Conservation (phyloP, 2,113 vertebrate species). For the Corvus hawaiiensis region DNA sequence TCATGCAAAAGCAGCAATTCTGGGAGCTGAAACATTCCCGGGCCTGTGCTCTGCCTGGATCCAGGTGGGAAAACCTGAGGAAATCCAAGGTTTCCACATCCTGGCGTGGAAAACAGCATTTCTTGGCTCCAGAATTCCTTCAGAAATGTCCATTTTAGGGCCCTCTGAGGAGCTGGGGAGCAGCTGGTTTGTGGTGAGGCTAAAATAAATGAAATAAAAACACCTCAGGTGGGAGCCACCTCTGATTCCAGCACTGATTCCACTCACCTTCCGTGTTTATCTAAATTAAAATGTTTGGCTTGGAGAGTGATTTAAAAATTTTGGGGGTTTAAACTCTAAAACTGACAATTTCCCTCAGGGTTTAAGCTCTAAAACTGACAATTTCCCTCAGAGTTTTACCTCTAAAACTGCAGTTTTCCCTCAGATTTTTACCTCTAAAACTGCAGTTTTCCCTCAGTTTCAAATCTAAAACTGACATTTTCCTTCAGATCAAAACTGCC, state of each 20-base stretch:
- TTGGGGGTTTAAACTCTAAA: background rate
- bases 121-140: background rate
- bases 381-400: background rate
- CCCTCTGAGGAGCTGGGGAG: background rate
- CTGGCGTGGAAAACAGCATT: background rate
- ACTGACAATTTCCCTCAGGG: background rate
- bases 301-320: background rate
- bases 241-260: background rate
- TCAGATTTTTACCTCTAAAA: background rate
- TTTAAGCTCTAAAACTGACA: fast-evolving
- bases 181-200: background rate
- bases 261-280: fast-evolving
- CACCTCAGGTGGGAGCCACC: background rate
- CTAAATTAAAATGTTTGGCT: background rate
- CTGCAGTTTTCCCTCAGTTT: too few relatives aligned
- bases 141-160: background rate
- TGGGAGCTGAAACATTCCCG: background rate
- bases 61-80: background rate
- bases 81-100: background rate
- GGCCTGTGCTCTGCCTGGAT: background rate
- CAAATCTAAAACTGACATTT: background rate
- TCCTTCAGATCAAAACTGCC: background rate
- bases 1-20: background rate
- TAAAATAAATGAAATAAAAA: background rate
- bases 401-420: background rate